Base-by-base conservation (phyloP, 2,888 invertebrate genomes). In the Sussaba pulchella region DNA sequence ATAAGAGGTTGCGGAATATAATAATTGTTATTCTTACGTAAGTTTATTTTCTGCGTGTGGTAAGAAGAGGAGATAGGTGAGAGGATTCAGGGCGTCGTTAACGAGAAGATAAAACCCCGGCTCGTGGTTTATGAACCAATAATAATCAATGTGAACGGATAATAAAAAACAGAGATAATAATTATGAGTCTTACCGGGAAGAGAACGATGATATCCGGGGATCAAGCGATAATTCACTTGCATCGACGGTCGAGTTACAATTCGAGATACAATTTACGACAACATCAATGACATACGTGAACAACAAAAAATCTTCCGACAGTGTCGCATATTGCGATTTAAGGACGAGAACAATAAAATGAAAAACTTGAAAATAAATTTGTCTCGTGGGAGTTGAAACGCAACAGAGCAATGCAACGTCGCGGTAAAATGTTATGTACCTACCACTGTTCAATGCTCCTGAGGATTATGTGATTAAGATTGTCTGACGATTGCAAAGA, bases 271-370 rank as follows among this genome's bases (percentile, higher is more conserved):
- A 59, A 71, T 59, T 71, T 71, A 71, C 36, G 70, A 71, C 70
- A 59, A 59, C 59, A 71, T 71, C 31, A 71, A 71, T 71, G 59
- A 59, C 45, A 19, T 36, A 59, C 39, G 59, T 71, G 71, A n/a
- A n/a, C 39, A 71, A 47, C 31, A 19, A 36, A n/a, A 31, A 19
- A 47, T 45, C 59, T 59, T 71, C 45, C 59, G 70, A 57, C 39
- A 39, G 10, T 36, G 66, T 14, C 24, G 52, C 41, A 21, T 66
- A 24, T 8, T 52, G 21, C n/a, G 14, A 17, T 57, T 31, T n/a
- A 31, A 63, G 12, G 17, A 9, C 5, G 21, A 67, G 1, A 26
- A 63, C n/a, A 63, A 24, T 26, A 26, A 12, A 61, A 31, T 17
- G 36, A 50, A 4, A n/a, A n/a, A n/a, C n/a, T n/a, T n/a, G n/a